These are phyloP conservation scores for Drosophila melanogaster DNA, from an alignment of 1,140 invertebrate genomes.

Conservation along the genomic window DNA sequence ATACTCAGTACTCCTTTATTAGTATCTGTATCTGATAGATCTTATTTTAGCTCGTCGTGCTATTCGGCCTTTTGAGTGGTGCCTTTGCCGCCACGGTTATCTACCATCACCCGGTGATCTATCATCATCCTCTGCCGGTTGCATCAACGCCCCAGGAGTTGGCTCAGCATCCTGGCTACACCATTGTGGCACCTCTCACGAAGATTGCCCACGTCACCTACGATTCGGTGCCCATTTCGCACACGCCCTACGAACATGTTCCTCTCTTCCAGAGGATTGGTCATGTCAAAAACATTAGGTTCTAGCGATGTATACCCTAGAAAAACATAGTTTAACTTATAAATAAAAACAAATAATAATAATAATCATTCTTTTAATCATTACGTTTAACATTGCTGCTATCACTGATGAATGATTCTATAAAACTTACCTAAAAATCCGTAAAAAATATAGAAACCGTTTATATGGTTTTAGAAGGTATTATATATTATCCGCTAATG, in stretches of 20 bases:
- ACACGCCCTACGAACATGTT: constrained; percentile 72
- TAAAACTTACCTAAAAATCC: too few relatives aligned
- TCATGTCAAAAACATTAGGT: constrained; percentile 52
- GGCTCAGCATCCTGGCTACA: constrained; percentile 65
- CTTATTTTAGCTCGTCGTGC: constrained; percentile 9
- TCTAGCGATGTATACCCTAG: constrained; percentile 9
- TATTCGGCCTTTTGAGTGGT: constrained; percentile 20
- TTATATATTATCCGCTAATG: neutral
- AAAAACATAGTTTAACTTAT: neutral
- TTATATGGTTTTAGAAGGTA: too few relatives aligned
- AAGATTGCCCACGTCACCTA: constrained; percentile 77
- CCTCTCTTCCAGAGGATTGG: constrained; percentile 77
- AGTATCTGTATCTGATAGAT: constrained; percentile 2
- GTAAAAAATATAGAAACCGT: too few relatives aligned
- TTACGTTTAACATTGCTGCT: too few relatives aligned
- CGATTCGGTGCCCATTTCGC: constrained; percentile 73
- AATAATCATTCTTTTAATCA: too few relatives aligned
- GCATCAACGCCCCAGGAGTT: constrained; percentile 6
- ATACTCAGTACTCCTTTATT: neutral
- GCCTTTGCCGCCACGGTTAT: constrained; percentile 50
- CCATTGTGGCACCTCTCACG: constrained; percentile 71
- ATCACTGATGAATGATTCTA: too few relatives aligned
- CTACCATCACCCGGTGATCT: constrained; percentile 63
- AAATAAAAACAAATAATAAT: neutral
- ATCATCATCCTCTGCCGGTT: constrained; percentile 42